Conservation (phyloP, 1,140 invertebrate genomes). For the Bombus confusus region DNA sequence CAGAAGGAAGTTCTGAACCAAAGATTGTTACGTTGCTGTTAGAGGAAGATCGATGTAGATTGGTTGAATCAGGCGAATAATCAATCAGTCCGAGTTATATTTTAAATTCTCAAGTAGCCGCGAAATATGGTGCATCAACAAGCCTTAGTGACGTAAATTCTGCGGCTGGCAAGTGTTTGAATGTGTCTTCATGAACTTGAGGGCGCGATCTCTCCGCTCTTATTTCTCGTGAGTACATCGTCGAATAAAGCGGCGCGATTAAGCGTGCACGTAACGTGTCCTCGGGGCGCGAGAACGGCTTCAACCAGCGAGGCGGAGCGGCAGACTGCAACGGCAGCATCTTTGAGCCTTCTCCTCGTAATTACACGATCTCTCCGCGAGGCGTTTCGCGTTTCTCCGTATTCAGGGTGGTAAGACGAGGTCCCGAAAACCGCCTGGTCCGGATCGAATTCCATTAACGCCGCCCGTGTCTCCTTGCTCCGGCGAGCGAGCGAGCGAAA, state of each 20-base stretch:
- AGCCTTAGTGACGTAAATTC: too few relatives aligned
- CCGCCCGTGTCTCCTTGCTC: constrained; percentile 31
- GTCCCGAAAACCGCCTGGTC: constrained; percentile 53
- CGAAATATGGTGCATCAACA: too few relatives aligned
- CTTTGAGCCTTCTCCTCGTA: constrained; percentile 66
- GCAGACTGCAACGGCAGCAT: constrained; percentile 61
- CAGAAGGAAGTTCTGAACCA: too few relatives aligned
- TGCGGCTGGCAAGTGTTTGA: too few relatives aligned
- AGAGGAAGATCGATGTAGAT: too few relatives aligned
- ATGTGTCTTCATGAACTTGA: neutral
- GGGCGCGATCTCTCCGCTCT: constrained; percentile 16
- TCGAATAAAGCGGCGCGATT: constrained; percentile 61
- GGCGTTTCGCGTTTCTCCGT: constrained; percentile 56
- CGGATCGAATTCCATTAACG: constrained; percentile 71
- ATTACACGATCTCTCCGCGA: constrained; percentile 63
- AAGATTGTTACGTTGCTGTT: too few relatives aligned
- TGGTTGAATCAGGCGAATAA: too few relatives aligned
- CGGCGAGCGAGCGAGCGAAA: constrained; percentile 1
- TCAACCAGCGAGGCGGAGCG: neutral
- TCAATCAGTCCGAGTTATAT: too few relatives aligned
- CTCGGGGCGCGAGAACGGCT: constrained; percentile 60
- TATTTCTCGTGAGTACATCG: constrained; percentile 31
- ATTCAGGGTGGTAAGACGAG: constrained; percentile 45
- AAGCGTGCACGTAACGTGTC: constrained; percentile 62
- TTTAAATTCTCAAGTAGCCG: too few relatives aligned